Percentiles rank a stretch among this genome's conserved stretches.
These are phyloP conservation scores for Dendrophyllia cribrosa DNA, from an alignment of 64 coral and sea anemone species.

Conservation along the genomic window DNA sequence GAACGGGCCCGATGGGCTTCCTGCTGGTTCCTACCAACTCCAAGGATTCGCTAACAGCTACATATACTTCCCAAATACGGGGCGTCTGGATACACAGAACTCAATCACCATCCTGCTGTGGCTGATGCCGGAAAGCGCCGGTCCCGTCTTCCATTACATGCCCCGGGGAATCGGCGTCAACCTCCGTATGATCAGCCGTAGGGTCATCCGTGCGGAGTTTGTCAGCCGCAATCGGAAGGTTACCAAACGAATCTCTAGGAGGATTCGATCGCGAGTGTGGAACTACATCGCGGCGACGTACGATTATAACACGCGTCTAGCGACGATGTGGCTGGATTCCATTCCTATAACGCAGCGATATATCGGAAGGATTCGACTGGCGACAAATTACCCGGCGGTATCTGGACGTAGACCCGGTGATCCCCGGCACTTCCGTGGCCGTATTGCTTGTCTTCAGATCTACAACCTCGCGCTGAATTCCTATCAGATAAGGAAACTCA, in stretches of 20 bases:
- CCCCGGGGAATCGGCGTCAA: constrained; percentile 65
- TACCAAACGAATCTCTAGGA: background rate
- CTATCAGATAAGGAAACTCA: constrained; percentile 64
- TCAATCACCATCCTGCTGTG: constrained; percentile 77
- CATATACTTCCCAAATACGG: constrained; percentile 72
- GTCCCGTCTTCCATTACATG: constrained; percentile 81
- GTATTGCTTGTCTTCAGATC: constrained; percentile 66
- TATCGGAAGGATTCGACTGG: constrained; percentile 46
- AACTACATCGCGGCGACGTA: constrained; percentile 72
- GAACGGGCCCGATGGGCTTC: constrained; percentile 74
- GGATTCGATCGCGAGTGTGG: constrained; percentile 54
- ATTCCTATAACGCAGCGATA: constrained; percentile 62
- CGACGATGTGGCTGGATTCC: constrained; percentile 66
- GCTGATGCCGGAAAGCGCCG: constrained; percentile 73
- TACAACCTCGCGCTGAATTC: constrained; percentile 62
- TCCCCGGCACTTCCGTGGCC: constrained; percentile 57
- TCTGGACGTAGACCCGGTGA: constrained; percentile 52
- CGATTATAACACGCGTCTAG: constrained; percentile 29
- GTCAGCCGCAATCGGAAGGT: constrained; percentile 35
- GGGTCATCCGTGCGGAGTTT: constrained; percentile 46
- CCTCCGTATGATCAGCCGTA: constrained; percentile 50
- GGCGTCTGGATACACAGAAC: constrained; percentile 73
- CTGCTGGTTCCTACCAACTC: constrained; percentile 71
- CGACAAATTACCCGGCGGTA: constrained; percentile 54
- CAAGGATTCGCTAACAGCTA: constrained; percentile 78